Percentiles rank a stretch among this genome's conserved stretches.
phyloP scores from a whole-genome alignment of 2,888 invertebrate species.

The Leptopilina syphax region DNA sequence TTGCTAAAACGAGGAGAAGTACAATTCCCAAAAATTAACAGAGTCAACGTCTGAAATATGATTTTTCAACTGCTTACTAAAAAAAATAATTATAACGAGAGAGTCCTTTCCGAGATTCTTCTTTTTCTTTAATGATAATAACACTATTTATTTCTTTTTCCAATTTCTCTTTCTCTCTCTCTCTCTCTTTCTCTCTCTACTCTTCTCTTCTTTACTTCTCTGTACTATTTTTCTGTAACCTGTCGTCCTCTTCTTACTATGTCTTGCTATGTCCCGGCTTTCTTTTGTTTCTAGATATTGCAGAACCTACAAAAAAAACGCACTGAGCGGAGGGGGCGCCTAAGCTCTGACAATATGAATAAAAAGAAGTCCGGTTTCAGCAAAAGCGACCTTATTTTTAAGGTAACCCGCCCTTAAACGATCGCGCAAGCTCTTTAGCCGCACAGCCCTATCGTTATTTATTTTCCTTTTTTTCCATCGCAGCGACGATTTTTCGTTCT shows the following conservation, averaged over 20 bases:
- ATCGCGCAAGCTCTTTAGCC: slow-evolving; percentile 73
- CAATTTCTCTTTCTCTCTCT: slow-evolving; percentile 56
- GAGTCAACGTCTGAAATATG: slow-evolving; percentile 1
- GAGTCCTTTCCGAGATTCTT: slow-evolving; percentile 46
- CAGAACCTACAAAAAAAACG: slow-evolving; percentile 99
- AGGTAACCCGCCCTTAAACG: slow-evolving; percentile 88
- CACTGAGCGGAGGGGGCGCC: slow-evolving; percentile 97
- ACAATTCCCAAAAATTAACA: slow-evolving; percentile 18
- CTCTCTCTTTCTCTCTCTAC: slow-evolving; percentile 56
- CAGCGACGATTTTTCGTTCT: slow-evolving; percentile 50
- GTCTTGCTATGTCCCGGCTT: slow-evolving; percentile 85
- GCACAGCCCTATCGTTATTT: slow-evolving; percentile 60
- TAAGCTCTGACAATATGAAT: slow-evolving; percentile 92
- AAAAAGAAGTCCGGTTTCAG: slow-evolving; percentile 94
- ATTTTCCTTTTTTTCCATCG: neutral
- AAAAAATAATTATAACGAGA: slow-evolving; percentile 36
- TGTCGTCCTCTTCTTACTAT: slow-evolving; percentile 80
- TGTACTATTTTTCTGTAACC: slow-evolving; percentile 72
- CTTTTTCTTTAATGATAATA: slow-evolving; percentile 48
- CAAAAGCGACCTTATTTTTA: slow-evolving; percentile 99
- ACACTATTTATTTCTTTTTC: slow-evolving; percentile 44
- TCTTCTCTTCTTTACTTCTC: slow-evolving; percentile 66
- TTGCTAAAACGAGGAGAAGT: neutral
- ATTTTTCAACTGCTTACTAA: slow-evolving; percentile 12
- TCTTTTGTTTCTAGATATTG: slow-evolving; percentile 97